Evolutionary conservation across 2,797 vertebrate genomes (phyloP), one percentile per base, ranked within the genome.

Genomic region (Astyanax mexicanus): DNA sequence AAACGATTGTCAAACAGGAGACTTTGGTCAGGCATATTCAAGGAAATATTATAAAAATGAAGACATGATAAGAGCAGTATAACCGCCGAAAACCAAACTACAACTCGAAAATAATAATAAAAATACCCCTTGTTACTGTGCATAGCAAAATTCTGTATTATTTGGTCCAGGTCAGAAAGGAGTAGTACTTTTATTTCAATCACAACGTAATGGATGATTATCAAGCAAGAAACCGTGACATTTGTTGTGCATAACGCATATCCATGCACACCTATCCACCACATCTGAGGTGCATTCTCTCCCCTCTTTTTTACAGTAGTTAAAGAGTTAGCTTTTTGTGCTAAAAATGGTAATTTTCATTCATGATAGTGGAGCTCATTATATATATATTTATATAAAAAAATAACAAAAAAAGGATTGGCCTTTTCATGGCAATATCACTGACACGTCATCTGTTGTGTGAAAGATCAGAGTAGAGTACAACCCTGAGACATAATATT

Each of bases 401-500:
- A 32, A 32, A 32, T 32, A 2, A 32, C 32, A 5, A 5, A 45
- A 47, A 27, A 45, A 15, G 66, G 15, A 47, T 9, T 47, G 66
- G 66, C 42, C 42, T 38, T 79, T 74, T 38, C 19, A 74, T 69
- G 65, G 71, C 37, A 64, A 69, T 47, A 54, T 61, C 15, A 52
- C 12, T 12, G 69, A 73, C 64, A 72, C 25, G 27, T 52, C 17
- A 62, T 38, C 21, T 3, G 29, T 5, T 32, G 32, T 74, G 72
- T 68, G n/a, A n/a, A n/a, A n/a, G n/a, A n/a, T n/a, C n/a, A n/a
- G n/a, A n/a, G n/a, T 62, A 35, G 54, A 40, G 64, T 23, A 37
- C n/a, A 69, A 69, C 77, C 77, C 77, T 79, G 77, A 79, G 75
- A 69, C 52, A 57, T 61, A 70, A 57, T n/a, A n/a, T n/a, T n/a